A percentile compares a stretch with the other conserved stretches of the same genome.
phyloP scores from a whole-genome alignment of 1,140 invertebrate species.

The Chironomus striatipennis region DNA sequence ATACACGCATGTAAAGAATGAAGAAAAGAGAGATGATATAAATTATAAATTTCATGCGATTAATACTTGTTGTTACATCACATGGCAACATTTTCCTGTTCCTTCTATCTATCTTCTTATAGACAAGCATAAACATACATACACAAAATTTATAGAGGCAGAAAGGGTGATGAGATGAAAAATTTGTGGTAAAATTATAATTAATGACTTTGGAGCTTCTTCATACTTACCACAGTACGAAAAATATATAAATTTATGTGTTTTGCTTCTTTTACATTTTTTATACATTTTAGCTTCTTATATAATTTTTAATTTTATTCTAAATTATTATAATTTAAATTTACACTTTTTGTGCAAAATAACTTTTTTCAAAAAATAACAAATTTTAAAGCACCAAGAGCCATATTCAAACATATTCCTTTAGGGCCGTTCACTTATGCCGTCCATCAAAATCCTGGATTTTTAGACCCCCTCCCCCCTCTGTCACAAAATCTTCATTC shows the following conservation, averaged over 20 bases:
- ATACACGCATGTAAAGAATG: neutral
- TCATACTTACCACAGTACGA: neutral
- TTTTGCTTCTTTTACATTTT: neutral
- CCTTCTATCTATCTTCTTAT: neutral
- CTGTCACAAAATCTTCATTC: too few species aligned
- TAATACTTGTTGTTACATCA: constrained; percentile 21
- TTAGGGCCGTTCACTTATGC: too few species aligned
- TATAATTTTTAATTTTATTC: too few species aligned
- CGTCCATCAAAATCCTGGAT: too few species aligned
- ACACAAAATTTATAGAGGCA: neutral
- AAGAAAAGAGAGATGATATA: neutral
- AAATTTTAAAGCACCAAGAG: too few species aligned
- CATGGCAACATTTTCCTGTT: neutral
- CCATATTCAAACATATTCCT: too few species aligned
- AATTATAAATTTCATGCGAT: constrained; percentile 16
- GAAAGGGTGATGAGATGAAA: constrained; percentile 22
- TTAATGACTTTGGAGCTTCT: constrained; percentile 15
- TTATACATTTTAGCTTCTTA: too few species aligned
- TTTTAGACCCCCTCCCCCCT: too few species aligned
- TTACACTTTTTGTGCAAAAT: too few species aligned
- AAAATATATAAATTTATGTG: constrained; percentile 11
- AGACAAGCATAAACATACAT: neutral
- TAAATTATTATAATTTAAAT: too few species aligned
- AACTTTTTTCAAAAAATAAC: too few species aligned
- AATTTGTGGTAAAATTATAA: constrained; percentile 23